A percentile compares a stretch with the other conserved stretches of the same genome.
These are phyloP conservation scores for Pomatostomus ruficeps DNA, from an alignment of 2,113 vertebrate species.

Conservation along the genomic window DNA sequence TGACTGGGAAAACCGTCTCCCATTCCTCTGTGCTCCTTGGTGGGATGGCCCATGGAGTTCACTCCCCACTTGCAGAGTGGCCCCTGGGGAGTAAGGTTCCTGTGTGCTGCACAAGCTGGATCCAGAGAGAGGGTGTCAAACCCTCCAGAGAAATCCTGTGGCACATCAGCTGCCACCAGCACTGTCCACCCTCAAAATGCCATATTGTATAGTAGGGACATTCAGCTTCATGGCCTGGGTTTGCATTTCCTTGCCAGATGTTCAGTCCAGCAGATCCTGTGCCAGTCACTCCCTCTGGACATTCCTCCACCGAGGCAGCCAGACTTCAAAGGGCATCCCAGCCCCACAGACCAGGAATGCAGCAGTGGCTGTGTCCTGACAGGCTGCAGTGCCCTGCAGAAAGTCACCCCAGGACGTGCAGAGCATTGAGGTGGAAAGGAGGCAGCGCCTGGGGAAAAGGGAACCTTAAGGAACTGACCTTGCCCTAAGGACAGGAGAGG, in stretches of 20 bases:
- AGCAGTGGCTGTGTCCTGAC: not conserved
- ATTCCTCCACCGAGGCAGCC: not conserved
- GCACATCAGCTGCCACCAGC: not conserved
- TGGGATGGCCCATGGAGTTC: not conserved
- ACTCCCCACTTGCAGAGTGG: not conserved
- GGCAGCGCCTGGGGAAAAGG: not conserved
- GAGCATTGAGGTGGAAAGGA: not conserved
- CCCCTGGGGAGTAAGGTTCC: not conserved
- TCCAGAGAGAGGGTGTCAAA: not conserved
- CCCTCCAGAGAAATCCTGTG: not conserved
- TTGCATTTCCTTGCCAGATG: not conserved
- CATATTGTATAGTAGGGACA: fast-evolving
- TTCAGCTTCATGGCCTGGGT: not conserved
- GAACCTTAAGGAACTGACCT: not conserved
- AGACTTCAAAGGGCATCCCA: constrained; percentile 2
- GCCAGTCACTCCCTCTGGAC: not conserved
- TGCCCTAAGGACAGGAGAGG: not conserved
- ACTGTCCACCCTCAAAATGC: not conserved
- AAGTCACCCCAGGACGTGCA: not conserved
- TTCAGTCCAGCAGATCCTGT: not conserved
- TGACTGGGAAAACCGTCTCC: not conserved
- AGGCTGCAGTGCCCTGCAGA: not conserved
- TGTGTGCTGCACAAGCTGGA: not conserved
- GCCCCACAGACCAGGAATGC: not conserved
- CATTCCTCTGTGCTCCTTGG: not conserved